Base-by-base conservation (phyloP, 2,797 vertebrate species). In the Balearica regulorum region DNA sequence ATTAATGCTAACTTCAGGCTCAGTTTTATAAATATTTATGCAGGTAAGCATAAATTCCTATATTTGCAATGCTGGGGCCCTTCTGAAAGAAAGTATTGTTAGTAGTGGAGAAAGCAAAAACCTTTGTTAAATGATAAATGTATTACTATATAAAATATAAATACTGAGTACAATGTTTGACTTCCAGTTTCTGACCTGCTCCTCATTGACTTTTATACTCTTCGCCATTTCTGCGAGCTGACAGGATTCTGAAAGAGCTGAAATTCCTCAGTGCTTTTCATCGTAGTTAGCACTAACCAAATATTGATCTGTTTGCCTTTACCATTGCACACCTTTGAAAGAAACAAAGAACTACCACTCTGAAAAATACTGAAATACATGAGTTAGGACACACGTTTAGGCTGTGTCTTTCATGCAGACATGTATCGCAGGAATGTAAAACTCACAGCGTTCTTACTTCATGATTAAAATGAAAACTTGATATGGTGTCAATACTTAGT, bases 1-100 rank as follows among this genome's bases (percentile, higher is more conserved):
- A 46, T 78, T 91, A 83, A 70, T 91, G 78, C 49, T 82, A 94
- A 85, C 5, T 1, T 49, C 68, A 91, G 69, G 26, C 44, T 91
- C 25, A 53, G 48, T 83, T 97, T 89, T 86, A 73, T 62, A 90
- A 96, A 93, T 71, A 84, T 89, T 91, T 93, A 89, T 86, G 69
- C 43, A 84, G 12, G 46, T 75, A 90, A 92, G 73, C 46, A 55
- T n/a, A n/a, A n/a, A n/a, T 81, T 94, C 75, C 60, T 64, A 41
- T 25, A 26, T 81, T 92, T 95, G 82, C 44, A 57, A 21, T 89
- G 69, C 68, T 80, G 46, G 18, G 18, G 21, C 65, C 29, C 64
- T 70, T 71, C 65, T 39, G 66, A 61, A 68, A 69, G 21, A 77
- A 85, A 87, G 6, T 29, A 41, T 54, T 90, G 44, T 55, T 75